Evolutionary conservation across 2,113 vertebrate genomes (phyloP).

Genomic region (Perca schrenkii): DNA sequence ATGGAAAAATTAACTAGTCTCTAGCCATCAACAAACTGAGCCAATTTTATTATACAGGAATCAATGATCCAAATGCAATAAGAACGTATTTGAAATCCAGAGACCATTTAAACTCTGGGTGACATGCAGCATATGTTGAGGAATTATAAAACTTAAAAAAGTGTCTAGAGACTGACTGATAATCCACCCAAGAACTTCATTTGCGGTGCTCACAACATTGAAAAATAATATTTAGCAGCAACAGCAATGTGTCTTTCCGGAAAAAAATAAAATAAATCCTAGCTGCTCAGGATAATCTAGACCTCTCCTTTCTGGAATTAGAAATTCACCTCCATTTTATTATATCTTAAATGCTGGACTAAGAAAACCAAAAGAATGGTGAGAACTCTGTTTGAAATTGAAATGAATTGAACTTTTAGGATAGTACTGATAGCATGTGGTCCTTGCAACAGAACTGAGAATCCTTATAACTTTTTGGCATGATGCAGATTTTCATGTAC

Average conservation of each 20-base stretch:
- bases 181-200: not conserved
- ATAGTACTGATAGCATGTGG: not conserved
- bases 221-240: too few relatives aligned
- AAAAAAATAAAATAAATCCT: not conserved
- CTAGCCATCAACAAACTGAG: not conserved
- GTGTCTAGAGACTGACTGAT: not conserved
- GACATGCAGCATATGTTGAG: not conserved
- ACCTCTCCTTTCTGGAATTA: not conserved
- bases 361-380: not conserved
- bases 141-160: not conserved
- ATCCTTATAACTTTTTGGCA: not conserved
- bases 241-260: not conserved
- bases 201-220: not conserved
- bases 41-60: not conserved
- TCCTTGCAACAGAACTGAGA: not conserved
- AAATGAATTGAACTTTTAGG: not conserved
- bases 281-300: not conserved
- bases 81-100: not conserved
- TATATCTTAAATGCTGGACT: not conserved
- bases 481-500: too few relatives aligned
- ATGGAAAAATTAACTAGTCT: not conserved
- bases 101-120: not conserved
- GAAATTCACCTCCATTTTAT: not conserved
- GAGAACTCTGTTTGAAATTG: not conserved
- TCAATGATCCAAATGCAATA: not conserved